Evolutionary conservation across 1,140 invertebrate genomes (phyloP).

Genomic region (Bombyx mori): DNA sequence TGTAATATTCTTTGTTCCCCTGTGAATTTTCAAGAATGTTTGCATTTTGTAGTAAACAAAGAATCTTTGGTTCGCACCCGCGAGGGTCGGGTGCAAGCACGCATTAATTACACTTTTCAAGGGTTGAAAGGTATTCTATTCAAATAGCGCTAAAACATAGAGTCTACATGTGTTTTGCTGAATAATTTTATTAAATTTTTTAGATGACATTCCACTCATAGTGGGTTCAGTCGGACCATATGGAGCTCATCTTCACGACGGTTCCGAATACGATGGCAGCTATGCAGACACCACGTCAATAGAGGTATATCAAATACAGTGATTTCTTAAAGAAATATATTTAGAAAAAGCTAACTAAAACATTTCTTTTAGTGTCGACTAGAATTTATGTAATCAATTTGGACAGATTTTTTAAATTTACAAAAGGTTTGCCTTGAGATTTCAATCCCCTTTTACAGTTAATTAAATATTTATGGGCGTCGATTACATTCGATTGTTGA

Average conservation of each 20-base stretch:
- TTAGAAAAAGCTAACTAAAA: not conserved
- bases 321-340: not conserved
- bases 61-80: slow-evolving; percentile 27
- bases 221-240: slow-evolving; percentile 93
- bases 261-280: slow-evolving; percentile 90
- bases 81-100: slow-evolving; percentile 46
- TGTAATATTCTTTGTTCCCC: too few species aligned
- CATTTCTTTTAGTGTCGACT: not conserved
- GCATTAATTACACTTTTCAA: slow-evolving; percentile 57
- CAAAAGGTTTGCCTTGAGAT: too few species aligned
- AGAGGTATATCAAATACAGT: slow-evolving; percentile 46
- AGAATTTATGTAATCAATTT: too few species aligned
- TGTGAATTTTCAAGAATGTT: slow-evolving; percentile 39
- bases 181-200: slow-evolving; percentile 10
- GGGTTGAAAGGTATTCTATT: slow-evolving; percentile 35
- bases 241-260: slow-evolving; percentile 88
- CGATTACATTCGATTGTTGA: too few species aligned
- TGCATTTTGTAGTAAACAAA: slow-evolving; percentile 40
- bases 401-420: too few species aligned
- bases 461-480: too few species aligned
- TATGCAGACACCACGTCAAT: slow-evolving; percentile 80
- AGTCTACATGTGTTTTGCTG: not conserved
- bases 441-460: too few species aligned
- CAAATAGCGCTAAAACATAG: slow-evolving; percentile 8
- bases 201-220: slow-evolving; percentile 72